These are phyloP conservation scores for Romanomermis culicivorax DNA, from an alignment of 2,888 invertebrate species.

Conservation along the genomic window DNA sequence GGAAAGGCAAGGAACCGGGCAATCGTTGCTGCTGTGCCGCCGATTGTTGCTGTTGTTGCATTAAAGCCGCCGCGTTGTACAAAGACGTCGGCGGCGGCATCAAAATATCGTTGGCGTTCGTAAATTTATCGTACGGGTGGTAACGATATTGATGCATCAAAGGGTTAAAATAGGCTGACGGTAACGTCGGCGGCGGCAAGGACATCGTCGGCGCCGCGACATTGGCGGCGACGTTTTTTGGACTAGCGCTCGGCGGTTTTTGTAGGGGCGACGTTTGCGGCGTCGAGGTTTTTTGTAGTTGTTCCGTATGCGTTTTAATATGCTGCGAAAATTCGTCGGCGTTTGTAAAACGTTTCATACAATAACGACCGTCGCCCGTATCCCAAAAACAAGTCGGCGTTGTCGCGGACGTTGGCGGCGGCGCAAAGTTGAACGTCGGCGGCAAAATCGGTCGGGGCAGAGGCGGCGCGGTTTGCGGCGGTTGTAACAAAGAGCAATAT, in stretches of 20 bases:
- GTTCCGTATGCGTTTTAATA: too few species aligned
- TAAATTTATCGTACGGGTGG: too few species aligned
- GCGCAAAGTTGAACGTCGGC: background rate
- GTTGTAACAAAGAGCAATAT: background rate
- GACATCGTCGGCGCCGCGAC: background rate
- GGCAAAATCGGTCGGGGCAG: too few species aligned
- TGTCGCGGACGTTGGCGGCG: too few species aligned
- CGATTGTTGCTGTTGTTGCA: background rate
- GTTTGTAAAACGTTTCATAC: background rate
- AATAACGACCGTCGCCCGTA: background rate
- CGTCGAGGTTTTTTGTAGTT: too few species aligned
- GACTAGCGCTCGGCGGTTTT: background rate
- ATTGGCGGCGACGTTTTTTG: background rate
- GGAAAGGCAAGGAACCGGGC: background rate
- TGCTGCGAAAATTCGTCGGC: background rate
- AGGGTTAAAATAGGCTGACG: too few species aligned
- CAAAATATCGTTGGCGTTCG: background rate
- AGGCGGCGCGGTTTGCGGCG: too few species aligned
- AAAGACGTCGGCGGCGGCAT: background rate
- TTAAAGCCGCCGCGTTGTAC: background rate
- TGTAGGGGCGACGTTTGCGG: too few species aligned
- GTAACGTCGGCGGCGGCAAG: background rate
- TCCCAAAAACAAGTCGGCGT: background rate
- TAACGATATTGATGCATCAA: too few species aligned
- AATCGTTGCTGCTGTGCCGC: too few species aligned